Base-by-base conservation (phyloP, 2,113 vertebrate genomes). In the Spea bombifrons region DNA sequence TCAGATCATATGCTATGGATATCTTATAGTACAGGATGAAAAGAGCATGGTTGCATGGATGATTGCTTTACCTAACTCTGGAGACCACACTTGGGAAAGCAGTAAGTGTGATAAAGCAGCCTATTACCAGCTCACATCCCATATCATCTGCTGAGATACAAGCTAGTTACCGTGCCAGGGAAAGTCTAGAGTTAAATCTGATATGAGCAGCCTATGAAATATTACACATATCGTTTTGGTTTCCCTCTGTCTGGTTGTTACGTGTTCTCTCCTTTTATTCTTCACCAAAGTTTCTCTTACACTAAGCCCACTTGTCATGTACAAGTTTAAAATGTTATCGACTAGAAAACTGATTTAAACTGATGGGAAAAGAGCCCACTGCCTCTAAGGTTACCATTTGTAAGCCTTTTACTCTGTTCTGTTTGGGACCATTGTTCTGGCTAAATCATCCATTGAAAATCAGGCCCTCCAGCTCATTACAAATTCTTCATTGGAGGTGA, bases 381-480 rank as follows among this genome's bases (percentile, higher is more conserved):
- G 91, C 86, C 93, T 90, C 91, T 91, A 91, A 87, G 90, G 92
- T 93, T 93, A 90, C 94, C 86, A 86, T 90, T 76, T 90, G 91
- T 88, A 89, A 90, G 89, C 78, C 82, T 86, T 90, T 90, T 83
- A 46, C 88, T 83, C 85, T 71, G 89, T 89, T 92, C 89, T 96
- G 90, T 94, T 94, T 94, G 94, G 92, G 85, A 81, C 88, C 90
- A 94, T 96, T 97, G 95, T 98, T 93, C 90, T 57, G 84, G 82
- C 85, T 88, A 92, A 95, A 94, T 95, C 95, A 97, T 88, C 94
- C 95, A 49, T 94, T 89, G 82, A 93, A 93, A 95, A 94, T 93
- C 91, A 89, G 86, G 88, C 92, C 88, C 92, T 88, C 86, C 89
- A 87, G 91, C 93, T 95, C 92, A 84, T 93, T 92, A 94, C 90